Evolutionary conservation across 2,888 invertebrate genomes (phyloP).

Genomic region (Tiphia femorata): DNA sequence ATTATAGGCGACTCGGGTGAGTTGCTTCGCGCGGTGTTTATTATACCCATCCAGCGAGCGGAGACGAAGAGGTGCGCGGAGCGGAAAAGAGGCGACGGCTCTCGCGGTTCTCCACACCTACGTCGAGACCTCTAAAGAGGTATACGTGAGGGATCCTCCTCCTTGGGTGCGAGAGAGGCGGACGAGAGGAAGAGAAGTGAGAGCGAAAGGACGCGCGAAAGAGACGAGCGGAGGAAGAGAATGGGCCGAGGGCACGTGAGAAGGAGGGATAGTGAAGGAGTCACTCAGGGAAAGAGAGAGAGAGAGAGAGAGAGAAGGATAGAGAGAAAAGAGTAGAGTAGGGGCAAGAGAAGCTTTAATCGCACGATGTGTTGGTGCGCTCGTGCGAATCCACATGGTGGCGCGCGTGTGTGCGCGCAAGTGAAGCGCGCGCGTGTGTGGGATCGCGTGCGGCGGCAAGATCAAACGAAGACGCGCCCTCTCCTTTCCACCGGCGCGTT

Average conservation of each 20-base stretch:
- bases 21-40: constrained; percentile 56
- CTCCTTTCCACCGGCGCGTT: constrained; percentile 5
- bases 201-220: no score
- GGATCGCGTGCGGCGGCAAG: constrained; percentile 67
- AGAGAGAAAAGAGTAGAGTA: constrained; percentile 27
- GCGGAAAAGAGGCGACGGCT: no score
- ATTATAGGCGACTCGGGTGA: constrained; percentile 60
- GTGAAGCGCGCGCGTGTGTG: constrained; percentile 46
- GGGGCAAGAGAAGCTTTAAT: constrained; percentile 42
- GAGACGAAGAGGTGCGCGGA: constrained; percentile 31
- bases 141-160: no score
- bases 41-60: constrained; percentile 50
- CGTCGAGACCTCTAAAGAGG: no score
- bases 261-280: constrained; percentile 11
- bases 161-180: no score
- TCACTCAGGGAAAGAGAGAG: not conserved
- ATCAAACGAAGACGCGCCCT: constrained; percentile 54
- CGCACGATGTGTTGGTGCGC: constrained; percentile 50
- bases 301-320: constrained; percentile 23
- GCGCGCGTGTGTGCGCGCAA: not conserved
- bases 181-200: no score
- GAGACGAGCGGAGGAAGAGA: no score
- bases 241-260: no score
- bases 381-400: no score
- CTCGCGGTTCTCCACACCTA: no score